These are phyloP conservation scores for Melieria picta DNA, from an alignment of 2,888 invertebrate species.

Conservation along the genomic window DNA sequence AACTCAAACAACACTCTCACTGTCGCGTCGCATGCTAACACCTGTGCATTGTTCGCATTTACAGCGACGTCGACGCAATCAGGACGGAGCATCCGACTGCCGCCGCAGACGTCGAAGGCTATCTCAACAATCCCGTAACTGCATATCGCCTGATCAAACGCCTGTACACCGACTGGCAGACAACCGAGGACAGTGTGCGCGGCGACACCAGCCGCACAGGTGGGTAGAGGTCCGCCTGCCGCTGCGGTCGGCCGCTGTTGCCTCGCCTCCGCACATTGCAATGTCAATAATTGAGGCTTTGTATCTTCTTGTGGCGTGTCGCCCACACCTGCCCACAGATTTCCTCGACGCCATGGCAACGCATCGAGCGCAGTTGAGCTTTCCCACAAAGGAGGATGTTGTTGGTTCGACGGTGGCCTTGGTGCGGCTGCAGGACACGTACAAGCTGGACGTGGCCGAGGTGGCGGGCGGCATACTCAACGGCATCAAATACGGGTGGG, in stretches of 20 bases:
- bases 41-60: constrained; percentile 1
- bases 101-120: constrained; percentile 79
- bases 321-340: constrained; percentile 65
- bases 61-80: constrained; percentile 71
- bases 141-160: constrained; percentile 94
- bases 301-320: not conserved
- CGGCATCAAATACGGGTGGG: constrained; percentile 82
- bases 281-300: not conserved
- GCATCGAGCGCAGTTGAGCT: constrained; percentile 77
- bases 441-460: constrained; percentile 85
- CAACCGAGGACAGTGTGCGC: constrained; percentile 78
- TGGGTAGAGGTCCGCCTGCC: not conserved
- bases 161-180: constrained; percentile 89
- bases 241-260: no score
- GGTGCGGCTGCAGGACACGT: constrained; percentile 93
- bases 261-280: not conserved
- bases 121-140: constrained; percentile 92
- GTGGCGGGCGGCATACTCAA: constrained; percentile 87
- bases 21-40: not conserved
- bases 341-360: constrained; percentile 79
- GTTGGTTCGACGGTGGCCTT: constrained; percentile 94
- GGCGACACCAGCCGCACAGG: constrained; percentile 70
- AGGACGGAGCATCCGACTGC: constrained; percentile 80
- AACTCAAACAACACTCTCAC: not conserved
- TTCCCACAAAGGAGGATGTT: constrained; percentile 91